A percentile compares a stretch with the other conserved stretches of the same genome.
Evolutionary conservation across 2,797 vertebrate genomes (phyloP).

Genomic region (Pampus argenteus): DNA sequence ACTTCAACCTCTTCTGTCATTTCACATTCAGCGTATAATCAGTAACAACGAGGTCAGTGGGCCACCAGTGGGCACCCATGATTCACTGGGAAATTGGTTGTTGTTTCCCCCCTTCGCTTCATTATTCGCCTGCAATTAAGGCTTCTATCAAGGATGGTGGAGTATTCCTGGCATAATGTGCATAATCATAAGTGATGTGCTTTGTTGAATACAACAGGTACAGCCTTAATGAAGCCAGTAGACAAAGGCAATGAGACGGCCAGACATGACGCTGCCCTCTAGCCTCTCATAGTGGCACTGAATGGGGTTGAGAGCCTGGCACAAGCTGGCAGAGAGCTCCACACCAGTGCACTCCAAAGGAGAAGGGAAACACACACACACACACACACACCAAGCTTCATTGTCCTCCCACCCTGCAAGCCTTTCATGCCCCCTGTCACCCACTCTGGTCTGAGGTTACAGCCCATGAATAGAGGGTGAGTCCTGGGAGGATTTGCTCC

Average conservation of each 20-base stretch:
- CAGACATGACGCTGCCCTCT: conserved; percentile 58
- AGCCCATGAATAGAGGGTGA: conserved; percentile 70
- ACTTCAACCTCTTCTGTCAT: conserved; percentile 80
- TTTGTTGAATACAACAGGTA: conserved; percentile 49
- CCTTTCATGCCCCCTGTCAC: conserved; percentile 62
- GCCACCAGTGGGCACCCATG: conserved; percentile 87
- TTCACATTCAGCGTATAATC: conserved; percentile 91
- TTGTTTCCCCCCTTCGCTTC: conserved; percentile 84
- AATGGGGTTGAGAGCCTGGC: conserved; percentile 46
- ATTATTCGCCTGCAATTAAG: conserved; percentile 82
- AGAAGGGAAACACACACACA: conserved; percentile 41
- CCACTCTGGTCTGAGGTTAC: conserved; percentile 68
- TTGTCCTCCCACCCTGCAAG: conserved; percentile 57
- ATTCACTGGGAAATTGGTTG: conserved; percentile 86
- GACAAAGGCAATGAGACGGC: conserved; percentile 41
- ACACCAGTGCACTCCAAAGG: conserved; percentile 50
- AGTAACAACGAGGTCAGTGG: conserved; percentile 89
- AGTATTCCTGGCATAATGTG: conserved; percentile 74
- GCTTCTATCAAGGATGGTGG: conserved; percentile 85
- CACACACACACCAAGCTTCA: conserved; percentile 49
- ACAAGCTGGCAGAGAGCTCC: conserved; percentile 52
- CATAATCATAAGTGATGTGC: conserved; percentile 49
- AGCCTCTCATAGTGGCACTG: conserved; percentile 46
- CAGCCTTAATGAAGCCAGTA: conserved; percentile 11
- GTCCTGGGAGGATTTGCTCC: conserved; percentile 67